A percentile compares a stretch with the other conserved stretches of the same genome.
Evolutionary conservation across 2,888 invertebrate species (phyloP).

Genomic region (Lutraria lutraria): DNA sequence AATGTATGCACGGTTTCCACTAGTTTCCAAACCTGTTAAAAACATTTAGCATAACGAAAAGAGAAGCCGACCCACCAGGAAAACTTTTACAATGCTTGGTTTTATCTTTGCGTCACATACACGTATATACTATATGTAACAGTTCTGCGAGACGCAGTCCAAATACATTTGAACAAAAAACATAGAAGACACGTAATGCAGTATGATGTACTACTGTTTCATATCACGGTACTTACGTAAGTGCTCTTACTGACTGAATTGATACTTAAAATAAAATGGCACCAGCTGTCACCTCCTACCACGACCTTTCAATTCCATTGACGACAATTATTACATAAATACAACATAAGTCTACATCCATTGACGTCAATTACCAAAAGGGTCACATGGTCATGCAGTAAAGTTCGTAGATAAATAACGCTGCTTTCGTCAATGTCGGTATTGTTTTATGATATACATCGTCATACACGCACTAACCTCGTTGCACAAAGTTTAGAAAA

Average conservation of each 20-base stretch:
- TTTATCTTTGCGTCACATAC: neutral
- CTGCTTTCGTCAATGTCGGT: neutral
- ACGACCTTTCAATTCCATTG: neutral
- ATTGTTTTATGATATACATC: neutral
- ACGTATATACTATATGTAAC: neutral
- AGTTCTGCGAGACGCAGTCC: no score
- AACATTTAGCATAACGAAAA: no score
- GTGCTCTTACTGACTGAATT: neutral
- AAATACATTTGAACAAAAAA: no score
- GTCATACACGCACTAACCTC: neutral
- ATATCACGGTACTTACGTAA: no score
- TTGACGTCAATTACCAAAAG: conserved; percentile 31
- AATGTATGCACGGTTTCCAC: no score
- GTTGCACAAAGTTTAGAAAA: neutral
- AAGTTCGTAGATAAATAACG: neutral
- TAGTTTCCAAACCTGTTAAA: no score
- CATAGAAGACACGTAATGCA: no score
- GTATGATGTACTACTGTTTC: no score
- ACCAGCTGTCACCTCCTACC: neutral
- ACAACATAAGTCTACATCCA: neutral
- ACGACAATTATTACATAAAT: neutral
- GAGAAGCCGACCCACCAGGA: no score
- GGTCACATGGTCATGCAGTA: neutral
- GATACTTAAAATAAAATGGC: neutral
- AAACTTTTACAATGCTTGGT: no score